Evolutionary conservation across 2,797 vertebrate species (phyloP).

Genomic region (Coilia nasus): DNA sequence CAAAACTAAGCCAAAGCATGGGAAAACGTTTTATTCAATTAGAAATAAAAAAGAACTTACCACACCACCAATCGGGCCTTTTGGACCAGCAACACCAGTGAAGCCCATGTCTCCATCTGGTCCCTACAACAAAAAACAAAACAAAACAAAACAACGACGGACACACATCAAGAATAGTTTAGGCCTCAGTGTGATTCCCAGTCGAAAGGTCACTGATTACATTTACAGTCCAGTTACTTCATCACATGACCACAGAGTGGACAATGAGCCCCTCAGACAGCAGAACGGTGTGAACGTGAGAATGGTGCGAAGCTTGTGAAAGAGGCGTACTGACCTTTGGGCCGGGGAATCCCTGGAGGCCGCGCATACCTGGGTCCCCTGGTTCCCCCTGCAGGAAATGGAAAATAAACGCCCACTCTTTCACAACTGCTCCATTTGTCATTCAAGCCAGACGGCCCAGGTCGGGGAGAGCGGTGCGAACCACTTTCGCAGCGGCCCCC

Average conservation of each 20-base stretch:
- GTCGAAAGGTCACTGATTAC: background rate
- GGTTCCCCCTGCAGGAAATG: constrained; percentile 81
- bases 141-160: background rate
- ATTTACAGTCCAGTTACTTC: background rate
- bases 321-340: constrained; percentile 80
- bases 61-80: constrained; percentile 85
- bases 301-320: background rate
- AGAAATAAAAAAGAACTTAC: constrained; percentile 73
- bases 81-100: constrained; percentile 84
- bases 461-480: constrained; percentile 10
- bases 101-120: constrained; percentile 85
- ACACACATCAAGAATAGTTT: background rate
- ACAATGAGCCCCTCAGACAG: background rate
- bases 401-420: constrained; percentile 13
- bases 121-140: constrained; percentile 74
- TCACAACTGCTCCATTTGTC: constrained; percentile 3
- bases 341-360: constrained; percentile 92
- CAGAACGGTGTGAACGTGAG: background rate
- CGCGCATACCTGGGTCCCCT: constrained; percentile 85
- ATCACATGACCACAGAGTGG: background rate
- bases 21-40: background rate
- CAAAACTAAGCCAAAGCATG: background rate
- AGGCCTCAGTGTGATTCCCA: background rate
- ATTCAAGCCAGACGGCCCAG: constrained; percentile 1
- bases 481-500: background rate